A percentile compares a stretch with the other conserved stretches of the same genome.
Conservation (phyloP, 2,797 vertebrate species). For the Hapalemur alaotrensis region DNA sequence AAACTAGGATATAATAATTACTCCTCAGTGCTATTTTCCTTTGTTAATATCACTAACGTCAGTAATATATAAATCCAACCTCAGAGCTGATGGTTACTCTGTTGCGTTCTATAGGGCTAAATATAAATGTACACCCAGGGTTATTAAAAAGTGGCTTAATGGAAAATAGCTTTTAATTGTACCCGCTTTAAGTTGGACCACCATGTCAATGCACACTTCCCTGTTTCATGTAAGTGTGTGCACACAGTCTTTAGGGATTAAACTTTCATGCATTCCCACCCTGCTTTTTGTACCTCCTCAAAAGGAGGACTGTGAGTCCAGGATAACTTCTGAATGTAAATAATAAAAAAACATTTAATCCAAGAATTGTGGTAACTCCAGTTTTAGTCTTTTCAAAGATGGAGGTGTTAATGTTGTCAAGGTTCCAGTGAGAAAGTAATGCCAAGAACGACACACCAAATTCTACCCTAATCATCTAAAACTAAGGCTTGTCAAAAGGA, state of each 20-base stretch:
- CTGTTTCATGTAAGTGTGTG: neutral
- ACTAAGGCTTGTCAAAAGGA: conserved; percentile 57
- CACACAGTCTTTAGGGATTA: neutral
- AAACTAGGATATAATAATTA: conserved; percentile 30
- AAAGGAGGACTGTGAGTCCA: neutral
- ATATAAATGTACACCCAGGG: neutral
- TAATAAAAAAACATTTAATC: conserved; percentile 51
- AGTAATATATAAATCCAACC: neutral
- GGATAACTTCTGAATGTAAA: conserved; percentile 34
- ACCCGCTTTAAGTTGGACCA: neutral
- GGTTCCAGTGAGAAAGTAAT: conserved; percentile 9
- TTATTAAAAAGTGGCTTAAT: neutral
- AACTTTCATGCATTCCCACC: neutral
- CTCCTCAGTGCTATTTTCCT: neutral
- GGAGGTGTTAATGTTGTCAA: conserved; percentile 46
- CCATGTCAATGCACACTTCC: neutral
- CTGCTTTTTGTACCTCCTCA: neutral
- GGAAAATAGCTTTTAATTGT: conserved; percentile 19
- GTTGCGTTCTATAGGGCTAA: neutral
- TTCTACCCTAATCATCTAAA: conserved; percentile 42
- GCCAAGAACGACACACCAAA: conserved; percentile 52
- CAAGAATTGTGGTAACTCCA: conserved; percentile 42
- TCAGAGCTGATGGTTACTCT: neutral
- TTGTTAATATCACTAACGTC: neutral
- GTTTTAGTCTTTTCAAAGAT: conserved; percentile 22